phyloP scores from a whole-genome alignment of 1,140 invertebrate species.

The Lutraria rhynchaena region DNA sequence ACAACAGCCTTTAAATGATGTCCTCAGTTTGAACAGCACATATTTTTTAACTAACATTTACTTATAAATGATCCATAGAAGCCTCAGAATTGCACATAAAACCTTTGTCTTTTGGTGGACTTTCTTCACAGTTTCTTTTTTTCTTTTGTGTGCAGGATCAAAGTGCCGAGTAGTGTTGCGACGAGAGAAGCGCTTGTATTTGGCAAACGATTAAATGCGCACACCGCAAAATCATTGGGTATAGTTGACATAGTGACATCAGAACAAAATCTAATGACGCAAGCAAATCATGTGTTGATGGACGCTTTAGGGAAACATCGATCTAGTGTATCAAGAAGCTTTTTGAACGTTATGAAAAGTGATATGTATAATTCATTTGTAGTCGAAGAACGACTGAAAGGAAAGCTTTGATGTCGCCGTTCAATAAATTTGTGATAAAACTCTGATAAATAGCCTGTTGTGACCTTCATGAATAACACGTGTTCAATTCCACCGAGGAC shows the following conservation, averaged over 20 bases:
- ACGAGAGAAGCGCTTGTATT: slow-evolving; percentile 24
- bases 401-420: slow-evolving; percentile 17
- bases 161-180: slow-evolving; percentile 9
- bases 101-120: background rate
- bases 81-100: background rate
- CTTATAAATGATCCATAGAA: background rate
- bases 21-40: too few relatives aligned
- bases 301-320: slow-evolving; percentile 13
- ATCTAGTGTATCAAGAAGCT: background rate
- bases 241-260: slow-evolving; percentile 12
- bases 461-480: too few relatives aligned
- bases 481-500: too few relatives aligned
- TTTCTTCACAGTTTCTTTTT: background rate
- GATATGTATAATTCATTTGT: slow-evolving; percentile 17
- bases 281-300: background rate
- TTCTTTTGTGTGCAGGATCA: too few relatives aligned
- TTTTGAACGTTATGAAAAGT: slow-evolving; percentile 27
- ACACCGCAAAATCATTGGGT: background rate
- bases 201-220: slow-evolving; percentile 15
- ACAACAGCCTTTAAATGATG: too few relatives aligned
- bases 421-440: too few relatives aligned
- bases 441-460: too few relatives aligned
- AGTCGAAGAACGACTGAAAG: background rate
- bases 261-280: background rate
- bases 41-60: too few relatives aligned